Conservation (phyloP, 2,797 vertebrate species). For the Lutra lutra region DNA sequence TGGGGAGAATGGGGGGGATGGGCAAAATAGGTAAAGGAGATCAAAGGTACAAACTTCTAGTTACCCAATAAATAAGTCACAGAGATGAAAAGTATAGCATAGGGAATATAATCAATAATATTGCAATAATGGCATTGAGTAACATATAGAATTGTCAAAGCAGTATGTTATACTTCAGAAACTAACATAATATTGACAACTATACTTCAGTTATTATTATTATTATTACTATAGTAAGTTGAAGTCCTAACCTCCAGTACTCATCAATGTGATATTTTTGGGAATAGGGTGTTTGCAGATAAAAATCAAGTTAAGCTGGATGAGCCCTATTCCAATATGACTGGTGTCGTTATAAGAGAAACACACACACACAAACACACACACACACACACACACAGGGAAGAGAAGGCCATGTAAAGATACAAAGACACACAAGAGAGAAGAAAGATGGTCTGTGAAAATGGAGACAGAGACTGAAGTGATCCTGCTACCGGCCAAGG, state of each 20-base stretch:
- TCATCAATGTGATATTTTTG: neutral
- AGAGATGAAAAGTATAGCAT: neutral
- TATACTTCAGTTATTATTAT: neutral
- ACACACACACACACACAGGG: neutral
- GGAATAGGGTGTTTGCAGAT: neutral
- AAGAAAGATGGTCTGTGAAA: neutral
- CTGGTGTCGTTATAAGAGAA: neutral
- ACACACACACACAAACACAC: neutral
- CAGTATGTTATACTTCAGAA: neutral
- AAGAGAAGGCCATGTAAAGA: neutral
- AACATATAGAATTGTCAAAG: neutral
- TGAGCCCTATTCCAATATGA: neutral
- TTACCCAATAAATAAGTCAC: neutral
- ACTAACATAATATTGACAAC: neutral
- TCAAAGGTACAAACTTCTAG: neutral
- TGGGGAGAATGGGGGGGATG: neutral
- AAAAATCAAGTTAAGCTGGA: neutral
- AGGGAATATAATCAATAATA: neutral
- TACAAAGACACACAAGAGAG: neutral
- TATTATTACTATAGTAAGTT: neutral
- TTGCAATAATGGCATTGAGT: neutral
- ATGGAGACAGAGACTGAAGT: neutral
- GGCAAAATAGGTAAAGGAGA: neutral
- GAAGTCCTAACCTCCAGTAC: neutral
- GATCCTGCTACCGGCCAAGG: neutral